Percentiles rank a stretch among this genome's conserved stretches.
Conservation (phyloP, 2,888 invertebrate species). For the Adineta ricciae region DNA sequence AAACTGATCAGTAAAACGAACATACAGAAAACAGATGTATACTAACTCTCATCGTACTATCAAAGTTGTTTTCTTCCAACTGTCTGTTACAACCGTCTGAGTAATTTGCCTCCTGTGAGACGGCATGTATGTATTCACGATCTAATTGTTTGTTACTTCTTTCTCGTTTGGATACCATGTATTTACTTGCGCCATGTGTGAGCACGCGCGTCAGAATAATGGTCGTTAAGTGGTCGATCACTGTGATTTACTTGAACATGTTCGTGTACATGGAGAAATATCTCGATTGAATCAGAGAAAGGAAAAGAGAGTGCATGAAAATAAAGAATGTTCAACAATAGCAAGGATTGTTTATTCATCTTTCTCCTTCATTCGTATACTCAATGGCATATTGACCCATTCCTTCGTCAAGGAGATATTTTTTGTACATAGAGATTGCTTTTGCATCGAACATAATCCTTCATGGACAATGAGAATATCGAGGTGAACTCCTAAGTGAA, state of each 20-base stretch:
- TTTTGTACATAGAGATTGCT: background rate
- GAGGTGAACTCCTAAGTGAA: background rate
- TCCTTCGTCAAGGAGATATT: background rate
- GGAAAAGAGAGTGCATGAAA: background rate
- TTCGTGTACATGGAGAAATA: background rate
- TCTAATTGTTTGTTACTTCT: background rate
- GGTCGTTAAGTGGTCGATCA: background rate
- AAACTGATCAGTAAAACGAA: background rate
- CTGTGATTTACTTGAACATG: background rate
- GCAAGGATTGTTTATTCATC: too few relatives aligned
- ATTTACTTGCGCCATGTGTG: background rate
- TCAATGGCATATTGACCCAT: background rate
- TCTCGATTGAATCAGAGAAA: background rate
- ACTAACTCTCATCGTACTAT: too few relatives aligned
- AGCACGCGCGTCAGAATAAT: background rate
- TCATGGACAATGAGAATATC: background rate
- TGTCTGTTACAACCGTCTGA: background rate
- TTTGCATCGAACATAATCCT: background rate
- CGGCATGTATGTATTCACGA: background rate
- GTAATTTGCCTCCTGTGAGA: background rate
- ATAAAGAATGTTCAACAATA: background rate
- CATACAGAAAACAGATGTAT: background rate
- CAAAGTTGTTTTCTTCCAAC: background rate
- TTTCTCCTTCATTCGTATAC: background rate
- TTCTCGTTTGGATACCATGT: background rate